These are phyloP conservation scores for Laticauda colubrina DNA, from an alignment of 2,113 vertebrate genomes.

Conservation along the genomic window DNA sequence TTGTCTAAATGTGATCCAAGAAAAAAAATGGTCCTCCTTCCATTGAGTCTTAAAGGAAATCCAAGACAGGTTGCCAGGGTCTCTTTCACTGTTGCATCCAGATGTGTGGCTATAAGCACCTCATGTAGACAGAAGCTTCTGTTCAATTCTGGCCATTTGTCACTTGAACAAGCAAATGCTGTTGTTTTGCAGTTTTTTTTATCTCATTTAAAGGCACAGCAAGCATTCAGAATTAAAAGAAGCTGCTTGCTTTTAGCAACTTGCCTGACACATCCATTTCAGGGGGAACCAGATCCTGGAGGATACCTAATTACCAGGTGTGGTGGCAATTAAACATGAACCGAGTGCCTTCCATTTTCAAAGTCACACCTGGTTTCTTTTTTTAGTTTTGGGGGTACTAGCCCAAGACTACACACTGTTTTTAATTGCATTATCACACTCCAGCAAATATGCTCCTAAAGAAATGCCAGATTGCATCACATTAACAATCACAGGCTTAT, in stretches of 20 bases:
- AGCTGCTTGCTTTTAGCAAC: too few relatives aligned
- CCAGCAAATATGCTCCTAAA: neutral
- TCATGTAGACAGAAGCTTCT: neutral
- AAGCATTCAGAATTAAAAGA: neutral
- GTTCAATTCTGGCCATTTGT: neutral
- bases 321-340: neutral
- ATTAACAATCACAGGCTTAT: neutral
- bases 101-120: slow-evolving; percentile 2
- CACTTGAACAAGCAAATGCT: fast-evolving
- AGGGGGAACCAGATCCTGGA: neutral
- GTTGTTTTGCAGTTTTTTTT: neutral
- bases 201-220: neutral
- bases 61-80: neutral
- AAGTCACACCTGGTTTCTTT: neutral
- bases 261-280: too few relatives aligned
- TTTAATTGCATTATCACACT: neutral
- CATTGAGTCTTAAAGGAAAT: neutral
- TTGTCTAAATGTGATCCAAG: neutral
- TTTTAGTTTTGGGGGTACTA: neutral
- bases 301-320: neutral
- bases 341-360: neutral
- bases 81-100: neutral
- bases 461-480: neutral
- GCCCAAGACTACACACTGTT: neutral
- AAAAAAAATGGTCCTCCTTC: neutral